Base-by-base conservation (phyloP, 2,888 invertebrate species). In the Drosophila lacicola region DNA sequence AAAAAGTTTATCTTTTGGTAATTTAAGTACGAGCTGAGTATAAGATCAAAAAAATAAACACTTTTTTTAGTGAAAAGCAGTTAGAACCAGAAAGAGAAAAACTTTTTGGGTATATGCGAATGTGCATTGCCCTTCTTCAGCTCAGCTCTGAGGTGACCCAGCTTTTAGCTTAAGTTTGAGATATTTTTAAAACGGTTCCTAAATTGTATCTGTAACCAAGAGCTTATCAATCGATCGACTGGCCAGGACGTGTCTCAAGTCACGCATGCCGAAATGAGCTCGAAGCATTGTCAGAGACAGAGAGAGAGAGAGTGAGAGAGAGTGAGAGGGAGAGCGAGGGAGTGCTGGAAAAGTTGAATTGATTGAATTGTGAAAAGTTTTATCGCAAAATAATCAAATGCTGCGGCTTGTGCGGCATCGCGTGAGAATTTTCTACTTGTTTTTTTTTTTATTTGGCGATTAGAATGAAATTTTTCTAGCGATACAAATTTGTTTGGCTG, bases 341-440 rank as follows among this genome's bases (percentile, higher is more conserved):
- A 4, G 29, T 8, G 60, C 70, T 10, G 13, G 55, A 51, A 71
- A 80, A 78, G 69, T 70, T 67, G 61, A 80, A 86, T 89, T 88
- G 86, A 86, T 84, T 80, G 85, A 85, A 80, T 89, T 78, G 89
- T 78, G 78, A 78, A 86, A 89, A 87, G 70, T 84, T 86, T 78
- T 75, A 84, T 80, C 61, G 85, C 76, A 74, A 74, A 65, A 78
- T 82, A 84, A 87, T 84, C 78, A 78, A 86, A 80, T 70, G 74
- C 85, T 72, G 80, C 51, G 89, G 89, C 60, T 87, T 74, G 68
- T 57, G 49, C n/a, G 69, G 44, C 77, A 74, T 74, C 65, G 86
- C 86, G 73, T 85, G 80, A 60, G 70, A 70, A 51, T 46, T 68
- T 60, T 63, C 14, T n/a, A n/a, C n/a, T n/a, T n/a, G n/a, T n/a